These are phyloP conservation scores for Himalopsyche tibetana DNA, from an alignment of 2,888 invertebrate species.

Conservation along the genomic window DNA sequence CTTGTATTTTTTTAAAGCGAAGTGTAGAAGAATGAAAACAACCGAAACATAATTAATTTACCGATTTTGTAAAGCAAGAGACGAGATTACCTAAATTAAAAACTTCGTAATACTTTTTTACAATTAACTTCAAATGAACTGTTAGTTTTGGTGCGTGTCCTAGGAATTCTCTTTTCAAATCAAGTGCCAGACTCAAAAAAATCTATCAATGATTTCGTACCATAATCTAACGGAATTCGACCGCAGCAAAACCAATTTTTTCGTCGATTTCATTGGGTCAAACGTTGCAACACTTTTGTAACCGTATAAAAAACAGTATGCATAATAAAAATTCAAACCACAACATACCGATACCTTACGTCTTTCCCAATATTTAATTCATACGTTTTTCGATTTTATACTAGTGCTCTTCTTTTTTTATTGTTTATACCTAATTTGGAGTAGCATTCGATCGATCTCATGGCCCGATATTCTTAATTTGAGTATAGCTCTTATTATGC, in stretches of 20 bases:
- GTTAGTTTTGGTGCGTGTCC: constrained; percentile 2
- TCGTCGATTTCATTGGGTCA: constrained; percentile 1
- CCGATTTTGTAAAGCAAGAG: too few species aligned
- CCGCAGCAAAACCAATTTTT: constrained; percentile 14
- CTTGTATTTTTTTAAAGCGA: too few species aligned
- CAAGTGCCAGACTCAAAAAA: constrained; percentile 5
- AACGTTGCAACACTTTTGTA: constrained; percentile 20
- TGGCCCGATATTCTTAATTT: not conserved
- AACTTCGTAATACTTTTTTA: too few species aligned
- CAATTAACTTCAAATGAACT: not conserved
- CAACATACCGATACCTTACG: constrained; percentile 7
- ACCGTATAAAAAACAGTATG: constrained; percentile 19
- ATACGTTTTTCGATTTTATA: not conserved
- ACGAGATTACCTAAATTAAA: too few species aligned
- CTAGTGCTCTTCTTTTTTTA: not conserved
- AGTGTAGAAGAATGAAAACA: too few species aligned
- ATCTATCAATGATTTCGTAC: constrained; percentile 17
- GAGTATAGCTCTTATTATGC: not conserved
- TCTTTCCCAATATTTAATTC: constrained; percentile 12
- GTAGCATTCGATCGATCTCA: not conserved
- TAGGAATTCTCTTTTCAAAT: constrained; percentile 7
- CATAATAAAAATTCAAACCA: constrained; percentile 20
- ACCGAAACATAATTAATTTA: too few species aligned
- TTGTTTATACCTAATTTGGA: constrained; percentile 1
- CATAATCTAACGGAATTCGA: constrained; percentile 26